Conservation (phyloP, 2,888 invertebrate genomes). For the Crematogaster levior region DNA sequence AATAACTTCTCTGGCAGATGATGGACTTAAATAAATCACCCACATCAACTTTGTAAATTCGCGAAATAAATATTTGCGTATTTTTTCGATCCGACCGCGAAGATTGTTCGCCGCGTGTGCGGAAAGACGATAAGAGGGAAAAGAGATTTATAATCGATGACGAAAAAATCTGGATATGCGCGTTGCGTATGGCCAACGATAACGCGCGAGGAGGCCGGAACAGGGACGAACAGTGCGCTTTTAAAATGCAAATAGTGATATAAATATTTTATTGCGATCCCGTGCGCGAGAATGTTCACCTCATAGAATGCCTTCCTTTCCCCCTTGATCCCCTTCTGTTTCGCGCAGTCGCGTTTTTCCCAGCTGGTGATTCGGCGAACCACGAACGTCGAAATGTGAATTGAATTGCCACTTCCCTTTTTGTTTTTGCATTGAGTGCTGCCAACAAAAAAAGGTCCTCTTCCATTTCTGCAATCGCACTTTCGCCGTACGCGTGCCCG, state of each 20-base stretch:
- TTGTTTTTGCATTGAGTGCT: conserved; percentile 21
- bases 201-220: conserved; percentile 60
- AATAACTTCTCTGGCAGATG: background rate
- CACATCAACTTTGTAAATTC: background rate
- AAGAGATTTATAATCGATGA: conserved; percentile 67
- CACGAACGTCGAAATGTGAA: conserved; percentile 62
- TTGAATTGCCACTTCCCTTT: conserved; percentile 63
- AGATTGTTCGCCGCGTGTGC: background rate
- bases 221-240: conserved; percentile 57
- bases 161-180: conserved; percentile 31
- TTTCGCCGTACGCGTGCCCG: background rate
- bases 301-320: background rate
- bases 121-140: conserved; percentile 34
- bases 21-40: background rate
- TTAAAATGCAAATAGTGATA: conserved; percentile 81
- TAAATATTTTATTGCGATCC: conserved; percentile 78
- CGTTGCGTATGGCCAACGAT: conserved; percentile 53
- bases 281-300: conserved; percentile 5
- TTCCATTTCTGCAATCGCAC: conserved; percentile 16
- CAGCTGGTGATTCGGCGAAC: conserved; percentile 49
- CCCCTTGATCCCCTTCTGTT: background rate
- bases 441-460: conserved; percentile 15
- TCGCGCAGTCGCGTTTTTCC: conserved; percentile 53
- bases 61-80: conserved; percentile 5
- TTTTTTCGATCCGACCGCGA: conserved; percentile 13